These are phyloP conservation scores for Drosophila nigromelanica DNA, from an alignment of 1,140 invertebrate genomes.

Conservation along the genomic window DNA sequence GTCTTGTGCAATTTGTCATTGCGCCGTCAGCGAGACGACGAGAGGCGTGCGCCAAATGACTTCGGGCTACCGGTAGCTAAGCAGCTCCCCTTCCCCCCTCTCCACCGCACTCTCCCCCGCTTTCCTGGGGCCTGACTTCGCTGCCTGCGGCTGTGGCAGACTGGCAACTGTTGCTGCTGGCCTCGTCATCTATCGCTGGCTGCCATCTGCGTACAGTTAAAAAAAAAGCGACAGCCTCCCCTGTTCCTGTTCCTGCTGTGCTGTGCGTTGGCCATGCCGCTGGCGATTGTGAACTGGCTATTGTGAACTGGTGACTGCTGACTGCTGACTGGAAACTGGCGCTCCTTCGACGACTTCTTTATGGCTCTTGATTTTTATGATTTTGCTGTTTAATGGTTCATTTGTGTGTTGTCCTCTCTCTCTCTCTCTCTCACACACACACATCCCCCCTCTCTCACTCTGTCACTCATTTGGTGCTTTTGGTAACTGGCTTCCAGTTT, in stretches of 20 bases:
- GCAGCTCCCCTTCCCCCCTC: slow-evolving; percentile 3
- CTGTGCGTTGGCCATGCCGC: slow-evolving; percentile 29
- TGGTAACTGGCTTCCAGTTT: slow-evolving; percentile 69
- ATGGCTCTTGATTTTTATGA: slow-evolving; percentile 83
- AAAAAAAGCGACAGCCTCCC: slow-evolving; percentile 2
- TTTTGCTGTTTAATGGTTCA: slow-evolving; percentile 82
- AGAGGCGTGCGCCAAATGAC: slow-evolving; percentile 71
- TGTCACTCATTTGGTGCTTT: background rate
- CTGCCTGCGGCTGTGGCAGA: slow-evolving; percentile 10
- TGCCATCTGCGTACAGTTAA: slow-evolving; percentile 78
- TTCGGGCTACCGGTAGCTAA: slow-evolving; percentile 12
- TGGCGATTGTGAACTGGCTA: slow-evolving; percentile 18
- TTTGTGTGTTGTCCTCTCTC: slow-evolving; percentile 58
- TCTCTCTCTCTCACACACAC: background rate
- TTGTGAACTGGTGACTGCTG: slow-evolving; percentile 17
- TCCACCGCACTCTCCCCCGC: no score
- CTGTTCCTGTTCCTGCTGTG: slow-evolving; percentile 14
- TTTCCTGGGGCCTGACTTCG: background rate
- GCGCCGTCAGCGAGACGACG: slow-evolving; percentile 63
- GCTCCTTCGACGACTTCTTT: slow-evolving; percentile 80
- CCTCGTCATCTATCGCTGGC: slow-evolving; percentile 65
- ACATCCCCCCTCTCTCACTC: background rate
- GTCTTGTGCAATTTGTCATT: slow-evolving; percentile 69
- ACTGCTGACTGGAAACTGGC: slow-evolving; percentile 41
- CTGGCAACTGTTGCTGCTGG: slow-evolving; percentile 21